phyloP scores from a whole-genome alignment of 30 jellyfish, hydroid and myxozoan species.

The Haliclystus octoradiatus region DNA sequence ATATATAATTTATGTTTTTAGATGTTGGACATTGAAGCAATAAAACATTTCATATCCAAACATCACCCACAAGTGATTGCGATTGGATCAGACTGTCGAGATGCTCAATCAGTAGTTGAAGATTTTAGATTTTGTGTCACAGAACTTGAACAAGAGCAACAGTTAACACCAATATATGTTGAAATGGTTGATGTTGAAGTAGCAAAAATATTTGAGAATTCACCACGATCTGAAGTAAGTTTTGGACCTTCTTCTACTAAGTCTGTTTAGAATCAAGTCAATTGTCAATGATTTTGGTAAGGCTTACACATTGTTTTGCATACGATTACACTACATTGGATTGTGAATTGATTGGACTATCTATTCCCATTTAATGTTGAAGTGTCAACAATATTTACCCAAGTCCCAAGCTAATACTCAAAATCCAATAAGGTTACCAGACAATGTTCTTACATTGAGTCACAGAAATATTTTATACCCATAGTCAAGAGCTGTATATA shows the following conservation, averaged over 20 bases:
- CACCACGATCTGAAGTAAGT: conserved; percentile 79
- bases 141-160: conserved; percentile 83
- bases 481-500: too few relatives aligned
- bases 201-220: conserved; percentile 71
- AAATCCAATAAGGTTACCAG: too few relatives aligned
- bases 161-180: conserved; percentile 65
- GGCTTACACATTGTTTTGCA: not conserved
- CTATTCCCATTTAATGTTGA: too few relatives aligned
- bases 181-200: conserved; percentile 87
- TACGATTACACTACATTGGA: too few relatives aligned
- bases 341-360: too few relatives aligned
- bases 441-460: too few relatives aligned
- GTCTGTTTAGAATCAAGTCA: not conserved
- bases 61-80: conserved; percentile 93
- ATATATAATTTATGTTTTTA: too few relatives aligned
- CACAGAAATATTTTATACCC: too few relatives aligned
- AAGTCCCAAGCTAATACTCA: too few relatives aligned
- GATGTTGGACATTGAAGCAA: conserved; percentile 61
- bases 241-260: too few relatives aligned
- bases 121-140: conserved; percentile 49
- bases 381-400: too few relatives aligned
- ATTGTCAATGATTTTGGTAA: not conserved
- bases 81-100: conserved; percentile 81
- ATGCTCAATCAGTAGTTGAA: conserved; percentile 67
- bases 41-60: conserved; percentile 59